Conservation (phyloP, 2,888 invertebrate genomes). For the Pyralis farinalis region DNA sequence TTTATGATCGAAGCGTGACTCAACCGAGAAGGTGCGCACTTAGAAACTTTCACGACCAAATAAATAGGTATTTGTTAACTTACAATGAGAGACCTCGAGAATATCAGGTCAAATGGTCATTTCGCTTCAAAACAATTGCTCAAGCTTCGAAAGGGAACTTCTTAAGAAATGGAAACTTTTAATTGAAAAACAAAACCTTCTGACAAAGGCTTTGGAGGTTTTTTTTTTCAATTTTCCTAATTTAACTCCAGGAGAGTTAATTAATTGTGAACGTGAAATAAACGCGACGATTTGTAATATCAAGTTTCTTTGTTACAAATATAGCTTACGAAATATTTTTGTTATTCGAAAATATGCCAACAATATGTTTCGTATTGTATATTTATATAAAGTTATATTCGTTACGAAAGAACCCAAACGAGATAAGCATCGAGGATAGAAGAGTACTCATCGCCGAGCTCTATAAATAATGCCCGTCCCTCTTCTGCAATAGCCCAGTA, state of each 20-base stretch:
- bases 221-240: constrained; percentile 3
- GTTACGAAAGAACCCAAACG: too few relatives aligned
- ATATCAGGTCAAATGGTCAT: background rate
- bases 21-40: too few relatives aligned
- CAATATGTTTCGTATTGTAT: too few relatives aligned
- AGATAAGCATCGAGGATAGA: too few relatives aligned
- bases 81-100: background rate
- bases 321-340: too few relatives aligned
- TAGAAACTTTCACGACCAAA: background rate
- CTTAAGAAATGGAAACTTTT: constrained; percentile 33
- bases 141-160: background rate
- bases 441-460: too few relatives aligned
- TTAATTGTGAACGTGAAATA: background rate
- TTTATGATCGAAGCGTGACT: too few relatives aligned
- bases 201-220: constrained; percentile 24
- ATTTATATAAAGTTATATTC: too few relatives aligned
- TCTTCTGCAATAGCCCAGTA: too few relatives aligned
- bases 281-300: background rate
- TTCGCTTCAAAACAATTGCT: background rate
- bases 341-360: too few relatives aligned
- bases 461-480: too few relatives aligned
- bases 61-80: background rate
- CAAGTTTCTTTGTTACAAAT: background rate
- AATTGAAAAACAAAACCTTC: constrained; percentile 44
- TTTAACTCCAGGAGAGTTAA: background rate